phyloP scores from a whole-genome alignment of 2,113 vertebrate genomes.

The Silurus asotus region DNA sequence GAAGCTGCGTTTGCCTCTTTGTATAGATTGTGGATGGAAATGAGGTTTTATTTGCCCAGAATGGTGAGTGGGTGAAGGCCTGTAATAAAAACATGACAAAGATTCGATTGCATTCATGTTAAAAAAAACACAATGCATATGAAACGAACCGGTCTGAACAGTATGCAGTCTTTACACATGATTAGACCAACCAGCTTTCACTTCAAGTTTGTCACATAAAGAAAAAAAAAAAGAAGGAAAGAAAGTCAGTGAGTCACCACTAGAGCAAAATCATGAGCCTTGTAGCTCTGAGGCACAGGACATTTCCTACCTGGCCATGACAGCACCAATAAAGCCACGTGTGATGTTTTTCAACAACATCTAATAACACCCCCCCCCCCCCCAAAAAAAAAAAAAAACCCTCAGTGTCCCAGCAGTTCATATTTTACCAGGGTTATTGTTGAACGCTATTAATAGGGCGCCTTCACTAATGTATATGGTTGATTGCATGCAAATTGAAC shows the following conservation, averaged over 20 bases:
- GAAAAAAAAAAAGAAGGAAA: too few relatives aligned
- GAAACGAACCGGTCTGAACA: conserved; percentile 30
- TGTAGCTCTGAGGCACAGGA: neutral
- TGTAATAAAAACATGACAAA: neutral
- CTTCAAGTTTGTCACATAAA: neutral
- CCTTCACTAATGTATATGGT: neutral
- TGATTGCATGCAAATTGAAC: conserved; percentile 44
- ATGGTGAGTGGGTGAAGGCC: neutral
- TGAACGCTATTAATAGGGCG: conserved; percentile 26
- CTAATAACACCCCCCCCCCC: too few relatives aligned
- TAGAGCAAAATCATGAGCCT: neutral
- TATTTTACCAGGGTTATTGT: conserved; percentile 1
- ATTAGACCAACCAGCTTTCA: neutral
- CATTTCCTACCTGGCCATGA: neutral
- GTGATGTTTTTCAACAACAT: neutral
- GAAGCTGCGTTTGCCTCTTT: neutral
- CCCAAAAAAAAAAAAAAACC: conserved; percentile 14
- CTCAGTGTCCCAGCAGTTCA: conserved; percentile 13
- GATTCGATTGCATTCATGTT: neutral
- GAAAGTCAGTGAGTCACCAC: neutral
- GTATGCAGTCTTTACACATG: neutral
- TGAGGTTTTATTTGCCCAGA: neutral
- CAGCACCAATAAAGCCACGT: neutral
- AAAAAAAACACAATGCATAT: neutral
- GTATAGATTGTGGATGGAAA: neutral